These are phyloP conservation scores for Gymnoscopelus microlampas DNA, from an alignment of 2,797 vertebrate species.

Conservation along the genomic window DNA sequence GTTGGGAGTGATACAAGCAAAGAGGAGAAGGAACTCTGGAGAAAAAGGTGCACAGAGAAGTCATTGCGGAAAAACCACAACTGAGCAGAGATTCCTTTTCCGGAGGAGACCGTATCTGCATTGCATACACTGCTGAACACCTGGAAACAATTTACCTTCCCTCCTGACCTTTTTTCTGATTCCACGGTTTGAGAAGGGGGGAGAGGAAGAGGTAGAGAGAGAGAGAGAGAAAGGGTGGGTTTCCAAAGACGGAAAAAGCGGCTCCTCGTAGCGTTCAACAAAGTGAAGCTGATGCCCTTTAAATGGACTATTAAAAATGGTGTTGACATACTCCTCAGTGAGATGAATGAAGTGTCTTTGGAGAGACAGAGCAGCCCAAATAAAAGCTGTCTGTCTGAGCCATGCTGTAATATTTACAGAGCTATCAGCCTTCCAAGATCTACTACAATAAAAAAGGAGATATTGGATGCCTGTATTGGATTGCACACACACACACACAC, in stretches of 20 bases:
- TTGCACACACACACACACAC: conserved; percentile 2
- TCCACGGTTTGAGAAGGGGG: conserved; percentile 78
- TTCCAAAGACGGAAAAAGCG: conserved; percentile 81
- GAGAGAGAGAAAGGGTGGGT: conserved; percentile 69
- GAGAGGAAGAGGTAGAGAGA: conserved; percentile 51
- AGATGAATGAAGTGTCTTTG: conserved; percentile 75
- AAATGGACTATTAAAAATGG: conserved; percentile 70
- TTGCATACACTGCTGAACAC: conserved; percentile 72
- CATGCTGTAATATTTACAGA: conserved; percentile 44
- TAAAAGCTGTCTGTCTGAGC: conserved; percentile 54
- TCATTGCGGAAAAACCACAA: conserved; percentile 52
- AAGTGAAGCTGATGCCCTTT: conserved; percentile 79
- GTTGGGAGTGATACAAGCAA: conserved; percentile 1
- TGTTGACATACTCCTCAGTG: conserved; percentile 73
- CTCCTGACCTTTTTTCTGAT: conserved; percentile 64
- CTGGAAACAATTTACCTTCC: conserved; percentile 86
- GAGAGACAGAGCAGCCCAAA: conserved; percentile 64
- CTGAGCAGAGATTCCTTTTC: conserved; percentile 57
- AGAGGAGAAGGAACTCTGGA: conserved; percentile 15
- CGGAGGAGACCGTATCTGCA: conserved; percentile 64
- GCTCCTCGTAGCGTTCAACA: conserved; percentile 78
- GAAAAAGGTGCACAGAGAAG: conserved; percentile 52
- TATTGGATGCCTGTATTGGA: conserved; percentile 52
- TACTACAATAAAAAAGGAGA: conserved; percentile 56
- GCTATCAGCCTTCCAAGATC: conserved; percentile 56